A percentile compares a stretch with the other conserved stretches of the same genome.
Evolutionary conservation across 2,113 vertebrate species (phyloP).

Genomic region (Naja naja): DNA sequence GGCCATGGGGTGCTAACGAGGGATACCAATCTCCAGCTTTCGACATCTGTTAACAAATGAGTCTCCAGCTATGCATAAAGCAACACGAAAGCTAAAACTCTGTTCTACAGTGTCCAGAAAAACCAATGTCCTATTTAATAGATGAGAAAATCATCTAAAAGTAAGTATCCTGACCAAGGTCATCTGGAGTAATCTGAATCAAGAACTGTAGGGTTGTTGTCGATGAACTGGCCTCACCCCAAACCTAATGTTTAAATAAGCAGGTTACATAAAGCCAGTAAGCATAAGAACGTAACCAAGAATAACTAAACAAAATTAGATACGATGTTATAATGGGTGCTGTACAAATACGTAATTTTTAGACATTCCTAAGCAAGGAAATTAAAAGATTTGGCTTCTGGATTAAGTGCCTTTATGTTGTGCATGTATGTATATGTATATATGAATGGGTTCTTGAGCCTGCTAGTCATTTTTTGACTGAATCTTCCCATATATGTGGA

Average conservation of each 20-base stretch:
- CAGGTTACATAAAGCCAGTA: not conserved
- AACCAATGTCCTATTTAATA: not conserved
- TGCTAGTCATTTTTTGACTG: not conserved
- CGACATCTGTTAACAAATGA: not conserved
- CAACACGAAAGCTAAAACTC: not conserved
- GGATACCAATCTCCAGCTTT: conserved; percentile 6
- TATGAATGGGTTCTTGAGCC: not conserved
- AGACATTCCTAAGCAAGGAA: not conserved
- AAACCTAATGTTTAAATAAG: conserved; percentile 2
- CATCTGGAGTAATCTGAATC: not conserved
- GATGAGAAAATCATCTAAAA: not conserved
- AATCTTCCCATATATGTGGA: not conserved
- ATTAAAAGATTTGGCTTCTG: not conserved
- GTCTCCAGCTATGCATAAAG: not conserved
- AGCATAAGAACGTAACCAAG: not conserved
- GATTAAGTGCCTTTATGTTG: conserved; percentile 13
- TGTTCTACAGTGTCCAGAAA: not conserved
- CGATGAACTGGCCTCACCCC: not conserved
- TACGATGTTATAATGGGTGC: not conserved
- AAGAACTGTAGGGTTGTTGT: not conserved
- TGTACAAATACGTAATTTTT: not conserved
- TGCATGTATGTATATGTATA: not conserved
- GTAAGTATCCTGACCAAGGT: not conserved
- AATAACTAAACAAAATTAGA: not conserved
- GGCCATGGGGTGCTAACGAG: not conserved